Conservation (phyloP, 2,888 invertebrate genomes). For the Leptinotarsa rubiginosa region DNA sequence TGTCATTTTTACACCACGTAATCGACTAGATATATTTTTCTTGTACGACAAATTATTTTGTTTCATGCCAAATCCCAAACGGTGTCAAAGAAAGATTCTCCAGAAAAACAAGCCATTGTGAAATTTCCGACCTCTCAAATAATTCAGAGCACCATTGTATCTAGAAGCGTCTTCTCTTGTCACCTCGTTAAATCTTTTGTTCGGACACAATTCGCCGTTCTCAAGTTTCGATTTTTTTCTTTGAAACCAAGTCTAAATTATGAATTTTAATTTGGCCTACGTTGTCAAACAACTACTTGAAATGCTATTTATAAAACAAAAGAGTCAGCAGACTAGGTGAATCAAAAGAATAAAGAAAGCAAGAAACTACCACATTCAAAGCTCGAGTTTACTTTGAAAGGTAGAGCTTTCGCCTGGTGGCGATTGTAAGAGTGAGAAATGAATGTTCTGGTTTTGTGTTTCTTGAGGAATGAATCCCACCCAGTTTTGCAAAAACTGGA, state of each 20-base stretch:
- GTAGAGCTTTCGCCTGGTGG: background rate
- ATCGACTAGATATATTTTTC: too few relatives aligned
- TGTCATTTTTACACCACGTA: too few relatives aligned
- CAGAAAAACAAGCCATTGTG: background rate
- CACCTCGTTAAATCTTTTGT: slow-evolving; percentile 19
- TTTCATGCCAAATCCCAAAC: background rate
- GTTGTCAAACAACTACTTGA: slow-evolving; percentile 38
- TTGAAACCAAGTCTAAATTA: slow-evolving; percentile 30
- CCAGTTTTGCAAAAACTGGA: background rate
- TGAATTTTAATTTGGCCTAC: slow-evolving; percentile 37
- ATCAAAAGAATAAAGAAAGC: slow-evolving; percentile 29
- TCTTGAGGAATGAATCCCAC: background rate
- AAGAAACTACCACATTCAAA: background rate
- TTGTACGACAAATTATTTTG: too few relatives aligned
- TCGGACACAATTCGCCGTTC: background rate
- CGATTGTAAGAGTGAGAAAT: background rate
- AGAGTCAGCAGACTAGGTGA: slow-evolving; percentile 27
- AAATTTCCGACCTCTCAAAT: background rate
- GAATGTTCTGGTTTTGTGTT: background rate
- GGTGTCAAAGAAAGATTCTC: background rate
- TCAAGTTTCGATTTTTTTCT: slow-evolving; percentile 23
- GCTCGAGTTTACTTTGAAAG: background rate
- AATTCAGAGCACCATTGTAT: slow-evolving; percentile 12
- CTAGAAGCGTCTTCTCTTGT: slow-evolving; percentile 5
- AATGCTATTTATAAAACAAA: slow-evolving; percentile 40